A percentile compares a stretch with the other conserved stretches of the same genome.
Evolutionary conservation across 2,888 invertebrate species (phyloP).

Genomic region (Leptothorax acervorum): DNA sequence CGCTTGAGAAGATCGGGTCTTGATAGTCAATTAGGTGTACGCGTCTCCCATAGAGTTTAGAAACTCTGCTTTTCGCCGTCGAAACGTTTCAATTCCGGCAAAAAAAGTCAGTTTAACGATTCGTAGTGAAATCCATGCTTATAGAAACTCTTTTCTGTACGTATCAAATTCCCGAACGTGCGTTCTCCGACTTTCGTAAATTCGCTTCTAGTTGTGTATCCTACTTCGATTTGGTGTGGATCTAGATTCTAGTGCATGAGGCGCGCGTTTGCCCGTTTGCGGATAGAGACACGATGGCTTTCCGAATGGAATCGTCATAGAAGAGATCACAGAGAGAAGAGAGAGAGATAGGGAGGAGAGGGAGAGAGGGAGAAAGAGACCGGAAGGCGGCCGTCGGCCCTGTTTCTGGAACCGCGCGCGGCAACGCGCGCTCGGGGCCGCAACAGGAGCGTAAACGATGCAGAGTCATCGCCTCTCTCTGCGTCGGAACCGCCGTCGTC

Average conservation of each 20-base stretch:
- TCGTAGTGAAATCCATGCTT: neutral
- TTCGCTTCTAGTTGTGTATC: neutral
- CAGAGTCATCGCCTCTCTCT: constrained; percentile 78
- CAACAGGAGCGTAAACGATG: constrained; percentile 76
- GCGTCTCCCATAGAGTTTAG: neutral
- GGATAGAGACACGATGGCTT: neutral
- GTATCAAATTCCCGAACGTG: neutral
- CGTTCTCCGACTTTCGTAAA: neutral
- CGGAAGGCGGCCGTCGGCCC: constrained; percentile 62
- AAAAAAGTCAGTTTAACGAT: constrained; percentile 8
- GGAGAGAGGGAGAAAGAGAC: constrained; percentile 30
- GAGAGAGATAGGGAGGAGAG: neutral
- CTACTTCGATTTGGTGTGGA: constrained; percentile 6
- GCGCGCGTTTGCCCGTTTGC: neutral
- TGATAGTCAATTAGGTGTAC: constrained; percentile 11
- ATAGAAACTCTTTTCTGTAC: neutral
- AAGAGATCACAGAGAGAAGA: constrained; percentile 25
- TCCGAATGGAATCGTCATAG: constrained; percentile 30
- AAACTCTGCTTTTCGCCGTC: constrained; percentile 5
- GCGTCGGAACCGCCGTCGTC: constrained; percentile 54
- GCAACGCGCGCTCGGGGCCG: constrained; percentile 47
- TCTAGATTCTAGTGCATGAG: neutral
- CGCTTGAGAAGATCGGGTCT: constrained; percentile 38
- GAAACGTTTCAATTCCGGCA: neutral
- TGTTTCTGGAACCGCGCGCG: constrained; percentile 57